Base-by-base conservation (phyloP, 2,888 invertebrate species). In the Caenorhabditis sp. region DNA sequence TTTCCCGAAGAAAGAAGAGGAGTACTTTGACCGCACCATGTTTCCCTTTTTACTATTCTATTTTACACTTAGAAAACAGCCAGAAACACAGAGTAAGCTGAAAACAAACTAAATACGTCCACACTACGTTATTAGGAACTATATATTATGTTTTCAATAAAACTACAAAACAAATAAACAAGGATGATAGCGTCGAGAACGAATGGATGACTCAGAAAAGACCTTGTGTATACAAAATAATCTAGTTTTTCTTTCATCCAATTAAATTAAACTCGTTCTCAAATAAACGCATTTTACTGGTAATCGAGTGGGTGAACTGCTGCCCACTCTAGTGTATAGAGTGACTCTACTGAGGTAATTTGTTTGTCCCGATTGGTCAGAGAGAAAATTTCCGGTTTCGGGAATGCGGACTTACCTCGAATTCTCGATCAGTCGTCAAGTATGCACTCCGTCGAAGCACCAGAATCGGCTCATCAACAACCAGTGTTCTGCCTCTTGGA, bases 401-500 rank as follows among this genome's bases (percentile, higher is more conserved):
- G n/a, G n/a, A n/a, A n/a, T n/a, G n/a, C n/a, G 14, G 26, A 51
- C 64, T 72, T 16, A 72, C 79, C 38, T 79, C 66, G 28, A 68
- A 61, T 24, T 82, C 76, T 38, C 72, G 22, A 10, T 76, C 82
- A 14, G 16, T 58, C 2, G 64, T 82, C 58, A 82, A 38, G 66
- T 59, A 66, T n/a, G 68, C 80, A 64, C 64, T 84, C 14, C 83
- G 44, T 41, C 80, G 26, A n/a, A 84, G 41, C 70, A 84, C 80
- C 59, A 84, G 31, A 49, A 84, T 70, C 26, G 83, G 83, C 26
- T 80, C 75, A 49, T 84, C 83, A 0, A 69, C 35, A 2, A 22
- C 31, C n/a, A 70, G 59, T 0, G 38, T 1, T 2, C 58, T 49
- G 4, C 10, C 44, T 26, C 16, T 28, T 0, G 19, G 10, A 0